Evolutionary conservation across 1,140 invertebrate genomes (phyloP), one percentile per base, ranked within the genome.

Genomic region (Heliothis subflexa): DNA sequence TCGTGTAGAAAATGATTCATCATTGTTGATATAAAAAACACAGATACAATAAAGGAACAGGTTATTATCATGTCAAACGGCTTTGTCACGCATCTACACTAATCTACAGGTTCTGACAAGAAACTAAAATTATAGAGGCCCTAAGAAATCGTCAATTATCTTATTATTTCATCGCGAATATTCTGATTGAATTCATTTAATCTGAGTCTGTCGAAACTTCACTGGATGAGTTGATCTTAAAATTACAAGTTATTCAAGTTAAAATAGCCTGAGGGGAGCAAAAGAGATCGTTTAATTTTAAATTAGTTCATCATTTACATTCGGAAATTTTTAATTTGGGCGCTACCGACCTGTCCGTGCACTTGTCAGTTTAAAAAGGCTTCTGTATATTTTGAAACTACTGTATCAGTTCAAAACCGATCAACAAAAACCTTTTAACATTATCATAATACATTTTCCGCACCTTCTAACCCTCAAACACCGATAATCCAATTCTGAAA

Each of bases 21-120:
- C 40, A 47, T 66, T 66, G 62, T 66, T 47, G 45, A 66, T 47
- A 33, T 40, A 25, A 59, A 25, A 59, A 18, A 12, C n/a, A 11
- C 62, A 66, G 40, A 66, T 66, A 16, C 18, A 47, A 66, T 66
- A 47, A 66, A 62, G 47, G 21, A 18, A 47, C 47, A 66, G 47
- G 45, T 66, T 66, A 40, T 66, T 66, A 66, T 18, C 62, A 66
- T 47, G 62, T 66, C 62, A 47, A 66, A 66, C 62, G 16, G 62
- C 40, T 47, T 66, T 66, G 62, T 66, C 62, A 66, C 62, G 62
- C 62, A 47, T 16, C 62, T 66, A 47, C 62, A 66, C 62, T 40
- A 40, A 47, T 16, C 62, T 66, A 47, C 62, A 4, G 10, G 11
- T 47, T 16, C 40, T 47, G 18, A 49, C 47, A 16, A 47, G 16